Conservation (phyloP, 1,140 invertebrate genomes). For the Calephelis nemesis region DNA sequence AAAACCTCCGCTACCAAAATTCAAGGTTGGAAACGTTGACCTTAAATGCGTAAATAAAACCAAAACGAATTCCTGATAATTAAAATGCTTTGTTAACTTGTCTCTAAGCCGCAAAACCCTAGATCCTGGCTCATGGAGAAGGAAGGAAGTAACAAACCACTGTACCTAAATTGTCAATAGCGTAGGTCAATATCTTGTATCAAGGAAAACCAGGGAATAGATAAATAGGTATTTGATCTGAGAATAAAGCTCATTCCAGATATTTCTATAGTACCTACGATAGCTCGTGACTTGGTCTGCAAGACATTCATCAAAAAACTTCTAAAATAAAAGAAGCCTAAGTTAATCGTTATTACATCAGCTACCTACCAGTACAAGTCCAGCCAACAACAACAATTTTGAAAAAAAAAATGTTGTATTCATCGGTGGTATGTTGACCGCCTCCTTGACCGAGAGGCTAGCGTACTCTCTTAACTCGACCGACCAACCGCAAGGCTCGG, state of each 20-base stretch:
- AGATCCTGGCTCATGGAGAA: slow-evolving; percentile 6
- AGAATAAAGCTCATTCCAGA: no score
- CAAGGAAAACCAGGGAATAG: not conserved
- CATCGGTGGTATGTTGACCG: not conserved
- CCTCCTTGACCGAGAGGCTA: not conserved
- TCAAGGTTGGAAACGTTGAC: slow-evolving; percentile 13
- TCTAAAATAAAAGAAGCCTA: no score
- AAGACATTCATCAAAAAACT: no score
- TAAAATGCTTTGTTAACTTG: slow-evolving; percentile 8
- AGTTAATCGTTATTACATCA: no score
- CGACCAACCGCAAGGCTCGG: not conserved
- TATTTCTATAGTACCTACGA: no score
- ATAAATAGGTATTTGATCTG: no score
- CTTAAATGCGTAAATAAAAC: slow-evolving; percentile 10
- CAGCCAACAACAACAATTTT: no score
- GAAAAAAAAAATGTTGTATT: no score
- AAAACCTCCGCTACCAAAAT: slow-evolving; percentile 5
- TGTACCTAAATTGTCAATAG: slow-evolving; percentile 7
- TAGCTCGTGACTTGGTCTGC: no score
- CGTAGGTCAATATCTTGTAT: not conserved
- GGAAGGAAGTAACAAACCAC: slow-evolving; percentile 4
- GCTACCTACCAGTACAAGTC: no score
- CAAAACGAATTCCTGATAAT: slow-evolving; percentile 3
- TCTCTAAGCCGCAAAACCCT: slow-evolving; percentile 5
- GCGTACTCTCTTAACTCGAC: not conserved